Evolutionary conservation across 2,113 vertebrate species (phyloP).

Genomic region (Oncorhynchus tshawytscha): DNA sequence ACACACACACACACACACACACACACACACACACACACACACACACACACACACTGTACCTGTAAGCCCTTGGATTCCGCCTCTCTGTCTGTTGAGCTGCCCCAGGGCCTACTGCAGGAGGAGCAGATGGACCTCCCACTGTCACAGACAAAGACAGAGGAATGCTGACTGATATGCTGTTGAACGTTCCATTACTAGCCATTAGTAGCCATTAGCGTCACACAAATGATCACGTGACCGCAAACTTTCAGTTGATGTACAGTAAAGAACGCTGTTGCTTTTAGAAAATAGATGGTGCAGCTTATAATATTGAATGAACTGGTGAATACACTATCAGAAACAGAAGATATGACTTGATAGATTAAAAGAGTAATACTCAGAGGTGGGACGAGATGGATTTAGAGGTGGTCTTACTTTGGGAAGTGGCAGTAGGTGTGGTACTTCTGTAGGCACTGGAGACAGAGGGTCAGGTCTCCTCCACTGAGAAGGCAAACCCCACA

Average conservation of each 20-base stretch:
- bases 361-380: too few relatives aligned
- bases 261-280: not conserved
- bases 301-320: too few relatives aligned
- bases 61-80: conserved; percentile 50
- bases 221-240: conserved; percentile 10
- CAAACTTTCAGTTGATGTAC: not conserved
- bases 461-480: conserved; percentile 59
- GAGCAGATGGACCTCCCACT: conserved; percentile 68
- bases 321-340: too few relatives aligned
- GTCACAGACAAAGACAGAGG: not conserved
- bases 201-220: conserved; percentile 38
- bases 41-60: too few relatives aligned
- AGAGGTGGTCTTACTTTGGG: conserved; percentile 57
- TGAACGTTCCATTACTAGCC: conserved; percentile 14
- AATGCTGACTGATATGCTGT: not conserved
- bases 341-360: too few relatives aligned
- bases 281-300: not conserved
- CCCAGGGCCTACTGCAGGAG: conserved; percentile 63
- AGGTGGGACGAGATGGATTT: too few relatives aligned
- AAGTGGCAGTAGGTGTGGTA: conserved; percentile 75
- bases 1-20: not conserved
- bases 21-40: conserved; percentile 42
- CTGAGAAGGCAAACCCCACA: conserved; percentile 46
- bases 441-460: conserved; percentile 74
- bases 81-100: conserved; percentile 48